Evolutionary conservation across 35 echinoderm and acorn worm genomes (phyloP).

Genomic region (Nesometra sesokonis): DNA sequence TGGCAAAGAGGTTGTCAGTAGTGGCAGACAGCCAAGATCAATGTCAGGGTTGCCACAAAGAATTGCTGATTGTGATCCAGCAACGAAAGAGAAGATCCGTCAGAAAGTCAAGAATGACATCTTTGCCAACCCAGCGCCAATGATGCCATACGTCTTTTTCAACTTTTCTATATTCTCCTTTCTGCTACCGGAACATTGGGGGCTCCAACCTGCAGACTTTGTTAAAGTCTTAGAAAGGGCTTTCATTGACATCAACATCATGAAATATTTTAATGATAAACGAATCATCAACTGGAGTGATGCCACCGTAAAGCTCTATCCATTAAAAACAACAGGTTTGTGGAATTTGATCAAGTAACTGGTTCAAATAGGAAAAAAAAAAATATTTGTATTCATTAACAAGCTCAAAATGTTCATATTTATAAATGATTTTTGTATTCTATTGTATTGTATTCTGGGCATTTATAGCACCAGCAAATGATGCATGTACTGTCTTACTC

Average conservation of each 20-base stretch:
- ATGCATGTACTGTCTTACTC: no score
- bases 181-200: slow-evolving; percentile 44
- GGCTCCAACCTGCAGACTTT: slow-evolving; percentile 39
- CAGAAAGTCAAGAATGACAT: slow-evolving; percentile 16
- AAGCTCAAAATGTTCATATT: no score
- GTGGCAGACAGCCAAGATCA: not conserved
- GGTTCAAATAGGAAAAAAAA: no score
- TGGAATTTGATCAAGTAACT: no score
- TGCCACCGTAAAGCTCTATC: slow-evolving; percentile 15
- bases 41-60: slow-evolving; percentile 25
- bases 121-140: not conserved
- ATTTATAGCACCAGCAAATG: no score
- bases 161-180: slow-evolving; percentile 32
- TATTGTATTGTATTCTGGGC: no score
- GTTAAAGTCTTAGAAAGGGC: slow-evolving; percentile 28
- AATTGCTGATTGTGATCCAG: slow-evolving; percentile 23
- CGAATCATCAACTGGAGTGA: slow-evolving; percentile 58
- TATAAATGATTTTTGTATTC: no score
- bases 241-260: slow-evolving; percentile 36
- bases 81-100: not conserved
- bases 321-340: slow-evolving; percentile 71
- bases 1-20: not conserved
- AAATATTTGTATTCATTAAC: no score
- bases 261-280: slow-evolving; percentile 21
- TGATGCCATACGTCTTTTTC: slow-evolving; percentile 1